Percentiles rank a stretch among this genome's conserved stretches.
phyloP scores from a whole-genome alignment of 1,140 invertebrate genomes.

The Cherax quadricarinatus region DNA sequence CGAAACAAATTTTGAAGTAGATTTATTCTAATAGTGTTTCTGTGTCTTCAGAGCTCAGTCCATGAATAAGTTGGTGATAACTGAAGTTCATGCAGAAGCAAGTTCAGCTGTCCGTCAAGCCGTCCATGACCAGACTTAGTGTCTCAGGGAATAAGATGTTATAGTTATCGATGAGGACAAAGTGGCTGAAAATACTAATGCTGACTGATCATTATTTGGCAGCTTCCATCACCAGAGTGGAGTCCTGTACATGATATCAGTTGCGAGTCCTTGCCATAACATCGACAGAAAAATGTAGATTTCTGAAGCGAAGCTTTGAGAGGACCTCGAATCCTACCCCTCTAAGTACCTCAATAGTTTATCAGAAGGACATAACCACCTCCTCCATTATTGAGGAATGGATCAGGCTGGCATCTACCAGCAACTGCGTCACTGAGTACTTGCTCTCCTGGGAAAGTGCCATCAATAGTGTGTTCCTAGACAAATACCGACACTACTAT shows the following conservation, averaged over 20 bases:
- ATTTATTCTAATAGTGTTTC: no score
- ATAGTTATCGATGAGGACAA: conserved; percentile 25
- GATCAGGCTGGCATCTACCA: conserved; percentile 29
- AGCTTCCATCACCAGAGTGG: not conserved
- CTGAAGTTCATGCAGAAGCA: not conserved
- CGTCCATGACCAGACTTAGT: conserved; percentile 28
- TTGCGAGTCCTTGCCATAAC: conserved; percentile 16
- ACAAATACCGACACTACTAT: not conserved
- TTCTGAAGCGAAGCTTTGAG: not conserved
- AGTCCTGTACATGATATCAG: conserved; percentile 45
- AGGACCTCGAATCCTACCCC: conserved; percentile 24
- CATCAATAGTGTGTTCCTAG: not conserved
- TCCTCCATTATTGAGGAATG: conserved; percentile 26
- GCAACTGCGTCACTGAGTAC: conserved; percentile 25
- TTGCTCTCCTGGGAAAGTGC: not conserved
- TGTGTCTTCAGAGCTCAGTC: conserved; percentile 27
- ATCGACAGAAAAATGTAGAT: not conserved
- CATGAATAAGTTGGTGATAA: conserved; percentile 1
- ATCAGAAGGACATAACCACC: not conserved
- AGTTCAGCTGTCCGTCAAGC: conserved; percentile 5
- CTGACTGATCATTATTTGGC: not conserved
- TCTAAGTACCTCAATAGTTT: not conserved
- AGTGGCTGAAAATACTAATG: not conserved
- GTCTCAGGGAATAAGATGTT: conserved; percentile 43
- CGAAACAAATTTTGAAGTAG: no score